Percentiles rank a stretch among this genome's conserved stretches.
phyloP scores from a whole-genome alignment of 2,888 invertebrate species.

The Clunio marinus region DNA sequence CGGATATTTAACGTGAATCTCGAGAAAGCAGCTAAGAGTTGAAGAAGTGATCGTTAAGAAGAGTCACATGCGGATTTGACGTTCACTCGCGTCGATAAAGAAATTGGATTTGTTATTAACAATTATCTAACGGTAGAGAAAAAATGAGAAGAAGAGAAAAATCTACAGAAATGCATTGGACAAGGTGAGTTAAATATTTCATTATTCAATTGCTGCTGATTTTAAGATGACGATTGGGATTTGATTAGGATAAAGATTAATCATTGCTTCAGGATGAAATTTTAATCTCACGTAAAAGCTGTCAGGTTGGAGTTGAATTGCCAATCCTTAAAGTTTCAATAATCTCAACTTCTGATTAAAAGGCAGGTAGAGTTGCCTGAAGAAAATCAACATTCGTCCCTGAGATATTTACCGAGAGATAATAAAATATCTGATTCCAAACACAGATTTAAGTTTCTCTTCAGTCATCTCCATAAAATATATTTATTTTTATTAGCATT shows the following conservation, averaged over 20 bases:
- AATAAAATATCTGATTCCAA: no score
- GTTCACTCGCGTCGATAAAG: not conserved
- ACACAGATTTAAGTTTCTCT: no score
- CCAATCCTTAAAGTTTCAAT: no score
- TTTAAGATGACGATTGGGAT: not conserved
- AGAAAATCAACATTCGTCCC: no score
- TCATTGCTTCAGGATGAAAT: no score
- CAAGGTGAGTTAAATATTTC: conserved; percentile 31
- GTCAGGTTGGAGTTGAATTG: no score
- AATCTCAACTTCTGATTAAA: no score
- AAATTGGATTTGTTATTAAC: not conserved
- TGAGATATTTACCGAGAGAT: no score
- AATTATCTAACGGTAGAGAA: conserved; percentile 13
- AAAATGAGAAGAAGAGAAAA: not conserved
- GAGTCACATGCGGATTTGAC: conserved; percentile 18
- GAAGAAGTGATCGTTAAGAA: not conserved
- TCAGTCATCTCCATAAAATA: not conserved
- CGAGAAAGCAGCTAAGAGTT: not conserved
- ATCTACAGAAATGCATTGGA: conserved; percentile 31
- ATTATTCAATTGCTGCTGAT: not conserved
- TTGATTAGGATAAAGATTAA: no score
- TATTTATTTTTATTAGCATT: conserved; percentile 18
- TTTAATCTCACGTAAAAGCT: no score
- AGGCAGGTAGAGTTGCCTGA: no score
- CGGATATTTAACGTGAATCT: conserved; percentile 26